Base-by-base conservation (phyloP, 2,888 invertebrate species). In the Eudasyphora cyanicolor region DNA sequence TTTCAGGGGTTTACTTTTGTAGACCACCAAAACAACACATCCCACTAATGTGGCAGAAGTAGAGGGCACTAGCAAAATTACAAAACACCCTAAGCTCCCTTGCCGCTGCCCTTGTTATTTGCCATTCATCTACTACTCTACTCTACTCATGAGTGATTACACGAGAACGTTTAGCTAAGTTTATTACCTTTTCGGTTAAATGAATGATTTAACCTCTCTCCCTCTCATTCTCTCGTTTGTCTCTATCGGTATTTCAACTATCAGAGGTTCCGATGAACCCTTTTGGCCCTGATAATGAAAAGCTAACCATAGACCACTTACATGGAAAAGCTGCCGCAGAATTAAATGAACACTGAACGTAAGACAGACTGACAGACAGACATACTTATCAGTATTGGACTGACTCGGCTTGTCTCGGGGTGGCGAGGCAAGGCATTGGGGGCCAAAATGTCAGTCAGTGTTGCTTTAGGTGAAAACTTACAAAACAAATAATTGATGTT, bases 401-500 rank as follows among this genome's bases (percentile, higher is more conserved):
- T 8, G 32, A 32, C 32, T 6, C 14, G 38, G n/a, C n/a, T n/a
- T n/a, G n/a, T n/a, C n/a, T n/a, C n/a, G n/a, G n/a, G n/a, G n/a
- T n/a, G n/a, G n/a, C n/a, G n/a, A n/a, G n/a, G n/a, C n/a, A n/a
- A n/a, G n/a, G n/a, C n/a, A n/a, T n/a, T n/a, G n/a, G n/a, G n/a
- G n/a, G n/a, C n/a, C n/a, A n/a, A 67, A 67, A 67, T 67, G 67
- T 67, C 67, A 67, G 67, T 38, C 67, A 24, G 24, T 24, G 45
- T 64, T 35, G 64, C 12, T 67, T 17, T 19, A 38, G 42, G 67
- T 67, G 35, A 21, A 35, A 67, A 67, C 5, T 5, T 38, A 67
- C 38, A 38, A n/a, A n/a, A 38, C 42, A 67, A 38, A 57, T 80
- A 83, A 80, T 75, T 77, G 75, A 64, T 80, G 80, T 77, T 80